These are phyloP conservation scores for Cetoscarus ocellatus DNA, from an alignment of 2,797 vertebrate genomes.

Conservation along the genomic window DNA sequence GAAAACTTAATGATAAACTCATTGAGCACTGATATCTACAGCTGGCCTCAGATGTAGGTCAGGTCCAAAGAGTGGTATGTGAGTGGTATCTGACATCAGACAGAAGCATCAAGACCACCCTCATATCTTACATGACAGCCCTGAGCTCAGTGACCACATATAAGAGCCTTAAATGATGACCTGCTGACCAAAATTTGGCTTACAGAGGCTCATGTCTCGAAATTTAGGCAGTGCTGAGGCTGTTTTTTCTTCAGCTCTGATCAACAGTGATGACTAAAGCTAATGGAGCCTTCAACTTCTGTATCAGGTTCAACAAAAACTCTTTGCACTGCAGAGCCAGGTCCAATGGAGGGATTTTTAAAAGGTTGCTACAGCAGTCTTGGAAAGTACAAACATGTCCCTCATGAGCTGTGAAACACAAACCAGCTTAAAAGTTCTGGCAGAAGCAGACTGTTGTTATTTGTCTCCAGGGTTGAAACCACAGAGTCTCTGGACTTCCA, in stretches of 20 bases:
- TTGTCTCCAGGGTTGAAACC: too few relatives aligned
- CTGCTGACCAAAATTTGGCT: neutral
- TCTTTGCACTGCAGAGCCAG: neutral
- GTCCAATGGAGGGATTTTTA: neutral
- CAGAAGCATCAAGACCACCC: constrained; percentile 32
- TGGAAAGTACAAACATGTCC: neutral
- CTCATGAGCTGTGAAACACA: neutral
- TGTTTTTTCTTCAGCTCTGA: constrained; percentile 3
- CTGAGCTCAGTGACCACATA: too few relatives aligned
- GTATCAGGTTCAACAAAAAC: neutral
- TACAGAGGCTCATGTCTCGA: neutral
- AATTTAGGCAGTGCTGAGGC: constrained; percentile 3
- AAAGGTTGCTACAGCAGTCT: neutral
- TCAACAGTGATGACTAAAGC: neutral
- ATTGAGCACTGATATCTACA: neutral
- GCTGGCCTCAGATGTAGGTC: constrained; percentile 32
- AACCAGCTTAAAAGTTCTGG: constrained; percentile 17
- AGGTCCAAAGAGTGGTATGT: constrained; percentile 22
- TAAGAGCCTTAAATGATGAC: constrained; percentile 1
- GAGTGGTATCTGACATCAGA: constrained; percentile 17
- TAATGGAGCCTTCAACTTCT: neutral
- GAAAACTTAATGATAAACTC: neutral
- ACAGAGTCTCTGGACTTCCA: too few relatives aligned
- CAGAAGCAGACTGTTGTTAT: too few relatives aligned
- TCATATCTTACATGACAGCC: neutral